phyloP scores from a whole-genome alignment of 2,113 vertebrate genomes.

The Tautogolabrus adspersus region DNA sequence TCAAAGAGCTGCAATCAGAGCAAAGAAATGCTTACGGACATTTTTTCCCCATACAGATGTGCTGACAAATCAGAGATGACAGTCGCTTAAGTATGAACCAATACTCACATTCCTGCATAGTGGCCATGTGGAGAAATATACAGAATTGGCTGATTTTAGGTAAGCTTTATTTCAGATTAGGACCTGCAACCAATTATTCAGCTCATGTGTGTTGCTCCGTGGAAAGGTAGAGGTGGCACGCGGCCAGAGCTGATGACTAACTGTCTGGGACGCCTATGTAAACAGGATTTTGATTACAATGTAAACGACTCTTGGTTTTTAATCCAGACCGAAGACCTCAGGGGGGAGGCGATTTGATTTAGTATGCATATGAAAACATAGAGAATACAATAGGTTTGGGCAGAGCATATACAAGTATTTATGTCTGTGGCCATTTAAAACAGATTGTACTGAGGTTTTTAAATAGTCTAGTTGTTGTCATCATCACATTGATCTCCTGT shows the following conservation, averaged over 20 bases:
- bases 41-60: background rate
- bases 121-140: background rate
- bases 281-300: conserved; percentile 46
- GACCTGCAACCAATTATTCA: conserved; percentile 38
- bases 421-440: no score
- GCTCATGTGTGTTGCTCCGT: background rate
- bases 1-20: background rate
- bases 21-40: background rate
- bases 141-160: background rate
- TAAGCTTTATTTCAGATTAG: conserved; percentile 12
- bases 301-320: conserved; percentile 33
- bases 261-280: conserved; percentile 18
- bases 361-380: background rate
- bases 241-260: conserved; percentile 2
- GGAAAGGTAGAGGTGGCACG: conserved; percentile 8
- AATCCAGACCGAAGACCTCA: background rate
- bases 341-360: background rate
- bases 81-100: background rate
- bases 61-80: conserved; percentile 34
- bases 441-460: no score
- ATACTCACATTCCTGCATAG: conserved; percentile 4
- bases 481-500: no score
- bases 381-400: background rate
- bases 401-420: background rate
- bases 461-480: no score